Evolutionary conservation across 2,888 invertebrate species (phyloP), one percentile per base, ranked within the genome.

Genomic region (Drosophila greeni): DNA sequence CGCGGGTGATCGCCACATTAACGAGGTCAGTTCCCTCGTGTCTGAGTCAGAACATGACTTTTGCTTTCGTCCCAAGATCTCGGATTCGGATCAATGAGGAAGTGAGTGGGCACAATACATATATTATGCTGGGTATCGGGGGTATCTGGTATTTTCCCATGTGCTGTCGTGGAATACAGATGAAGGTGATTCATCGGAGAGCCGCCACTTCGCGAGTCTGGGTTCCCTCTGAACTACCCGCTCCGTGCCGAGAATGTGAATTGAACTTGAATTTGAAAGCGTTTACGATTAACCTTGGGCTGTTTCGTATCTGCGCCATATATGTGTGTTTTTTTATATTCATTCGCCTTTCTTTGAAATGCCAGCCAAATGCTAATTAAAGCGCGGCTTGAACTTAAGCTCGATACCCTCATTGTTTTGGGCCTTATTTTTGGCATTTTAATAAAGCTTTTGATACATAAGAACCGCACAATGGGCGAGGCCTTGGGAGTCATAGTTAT

Each of bases 251-350:
- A 79, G 82, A 79, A 84, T 74, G 60, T 61, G 75, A 84, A 65
- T 76, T 82, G 80, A 84, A 79, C 79, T 80, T 80, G 80, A 84
- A 84, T 66, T 82, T 62, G 56, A 71, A 66, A 67, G 49, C 66
- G 33, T 24, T 62, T 66, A 24, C 66, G 53, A 36, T 39, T 70
- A 61, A 75, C 78, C 83, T 83, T 78, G 78, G 58, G 52, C 23
- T 37, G 48, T 60, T 64, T 39, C 26, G 33, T 33, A 51, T 23
- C 34, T 42, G 40, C 26, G 26, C 29, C 39, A 33, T 66, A 51
- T 20, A 42, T 49, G 52, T 39, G 39, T 73, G 33, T 39, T 54
- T 75, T 75, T 66, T 36, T 40, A 65, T 65, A 64, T 53, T 33
- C 18, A 43, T 51, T 65, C 62, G 62, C 60, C 69, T 80, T 69